Conservation (phyloP, 2,113 vertebrate genomes). For the Coptodon rendalli region DNA sequence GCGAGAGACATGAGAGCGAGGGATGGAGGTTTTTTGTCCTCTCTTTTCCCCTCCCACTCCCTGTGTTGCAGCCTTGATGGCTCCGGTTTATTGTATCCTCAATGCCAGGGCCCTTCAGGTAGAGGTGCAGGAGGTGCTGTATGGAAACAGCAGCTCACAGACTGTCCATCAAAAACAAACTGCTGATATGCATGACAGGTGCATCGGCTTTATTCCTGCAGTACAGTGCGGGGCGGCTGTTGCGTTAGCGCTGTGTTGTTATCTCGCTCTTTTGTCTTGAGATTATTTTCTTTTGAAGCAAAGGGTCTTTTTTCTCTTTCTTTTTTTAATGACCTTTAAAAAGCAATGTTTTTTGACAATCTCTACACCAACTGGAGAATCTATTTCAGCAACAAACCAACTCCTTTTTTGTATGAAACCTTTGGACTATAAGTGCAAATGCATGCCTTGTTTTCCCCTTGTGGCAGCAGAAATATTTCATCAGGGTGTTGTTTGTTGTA, state of each 20-base stretch:
- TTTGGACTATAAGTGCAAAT: not conserved
- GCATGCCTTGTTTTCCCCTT: not conserved
- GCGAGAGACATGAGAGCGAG: constrained; percentile 19
- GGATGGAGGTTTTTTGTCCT: constrained; percentile 53
- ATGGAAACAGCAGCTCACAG: not conserved
- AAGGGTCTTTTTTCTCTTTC: not conserved
- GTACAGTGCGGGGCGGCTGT: not conserved
- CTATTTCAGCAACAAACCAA: not conserved
- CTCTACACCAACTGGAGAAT: not conserved
- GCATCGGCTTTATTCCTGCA: not conserved
- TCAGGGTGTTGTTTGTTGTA: not conserved
- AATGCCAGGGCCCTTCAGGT: constrained; percentile 27
- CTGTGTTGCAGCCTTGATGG: constrained; percentile 25
- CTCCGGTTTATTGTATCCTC: constrained; percentile 33
- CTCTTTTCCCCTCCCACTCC: not conserved
- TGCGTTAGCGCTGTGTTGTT: not conserved
- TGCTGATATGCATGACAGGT: constrained; percentile 6
- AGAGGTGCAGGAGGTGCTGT: not conserved
- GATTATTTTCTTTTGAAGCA: not conserved
- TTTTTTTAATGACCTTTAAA: not conserved
- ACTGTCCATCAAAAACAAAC: constrained; percentile 9
- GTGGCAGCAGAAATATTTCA: not conserved
- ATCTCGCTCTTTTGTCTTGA: not conserved
- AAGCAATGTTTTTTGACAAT: not conserved
- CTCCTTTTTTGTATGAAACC: not conserved